Evolutionary conservation across 30 jellyfish, hydroid and myxozoan species (phyloP).

Genomic region (Aurelia coerulea): DNA sequence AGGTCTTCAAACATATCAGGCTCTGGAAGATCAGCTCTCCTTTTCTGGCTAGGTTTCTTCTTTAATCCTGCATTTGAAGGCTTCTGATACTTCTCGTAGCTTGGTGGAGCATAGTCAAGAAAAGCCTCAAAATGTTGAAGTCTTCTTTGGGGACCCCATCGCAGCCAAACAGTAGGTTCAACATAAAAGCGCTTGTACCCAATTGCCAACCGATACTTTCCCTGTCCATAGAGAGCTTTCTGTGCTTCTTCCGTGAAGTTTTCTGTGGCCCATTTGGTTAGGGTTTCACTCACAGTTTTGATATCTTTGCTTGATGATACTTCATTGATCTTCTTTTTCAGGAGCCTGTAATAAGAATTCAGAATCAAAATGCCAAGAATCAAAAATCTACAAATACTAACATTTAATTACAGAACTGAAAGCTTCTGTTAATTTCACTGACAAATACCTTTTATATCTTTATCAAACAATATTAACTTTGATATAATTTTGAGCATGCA

Average conservation of each 20-base stretch:
- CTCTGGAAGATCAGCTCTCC: slow-evolving; percentile 51
- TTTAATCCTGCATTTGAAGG: slow-evolving; percentile 59
- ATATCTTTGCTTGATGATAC: background rate
- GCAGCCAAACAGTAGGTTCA: slow-evolving; percentile 28
- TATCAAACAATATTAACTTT: no score
- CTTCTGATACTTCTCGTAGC: slow-evolving; percentile 1
- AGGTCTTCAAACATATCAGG: slow-evolving; percentile 39
- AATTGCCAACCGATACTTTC: background rate
- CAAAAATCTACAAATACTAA: no score
- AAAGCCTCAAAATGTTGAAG: no score
- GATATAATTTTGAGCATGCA: no score
- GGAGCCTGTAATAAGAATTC: background rate
- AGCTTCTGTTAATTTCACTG: no score
- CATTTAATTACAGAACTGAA: no score
- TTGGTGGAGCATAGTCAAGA: no score
- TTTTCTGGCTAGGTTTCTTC: slow-evolving; percentile 42
- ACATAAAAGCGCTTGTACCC: background rate
- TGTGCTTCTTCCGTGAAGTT: slow-evolving; percentile 25
- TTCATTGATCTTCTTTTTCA: background rate
- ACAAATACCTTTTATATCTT: no score
- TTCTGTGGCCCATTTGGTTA: slow-evolving; percentile 10
- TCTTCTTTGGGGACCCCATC: slow-evolving; percentile 1
- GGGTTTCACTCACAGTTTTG: background rate
- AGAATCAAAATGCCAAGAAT: no score
- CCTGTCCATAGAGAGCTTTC: slow-evolving; percentile 39